Evolutionary conservation across 2,113 vertebrate genomes (phyloP).

Genomic region (mouse (Mus musculus)): GRCm39 chr11:48349001-48349500

Average conservation of each 20-base stretch:
- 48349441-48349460: not conserved
- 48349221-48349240: not conserved
- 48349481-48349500: not conserved
- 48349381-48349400: not conserved
- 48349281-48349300: not conserved
- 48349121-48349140: too few species aligned
- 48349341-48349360: not conserved
- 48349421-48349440: not conserved
- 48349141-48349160: too few species aligned
- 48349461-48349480: not conserved
- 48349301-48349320: not conserved
- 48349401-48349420: not conserved
- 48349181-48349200: not conserved
- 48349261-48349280: not conserved
- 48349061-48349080: too few species aligned
- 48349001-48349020: too few species aligned
- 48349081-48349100: too few species aligned
- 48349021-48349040: too few species aligned
- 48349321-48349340: not conserved
- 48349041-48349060: too few species aligned
- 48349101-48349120: too few species aligned
- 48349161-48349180: not conserved
- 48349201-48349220: not conserved
- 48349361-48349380: not conserved
- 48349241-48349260: not conserved